These are phyloP conservation scores for Apogon hyalosoma DNA, from an alignment of 2,797 vertebrate species.

Conservation along the genomic window DNA sequence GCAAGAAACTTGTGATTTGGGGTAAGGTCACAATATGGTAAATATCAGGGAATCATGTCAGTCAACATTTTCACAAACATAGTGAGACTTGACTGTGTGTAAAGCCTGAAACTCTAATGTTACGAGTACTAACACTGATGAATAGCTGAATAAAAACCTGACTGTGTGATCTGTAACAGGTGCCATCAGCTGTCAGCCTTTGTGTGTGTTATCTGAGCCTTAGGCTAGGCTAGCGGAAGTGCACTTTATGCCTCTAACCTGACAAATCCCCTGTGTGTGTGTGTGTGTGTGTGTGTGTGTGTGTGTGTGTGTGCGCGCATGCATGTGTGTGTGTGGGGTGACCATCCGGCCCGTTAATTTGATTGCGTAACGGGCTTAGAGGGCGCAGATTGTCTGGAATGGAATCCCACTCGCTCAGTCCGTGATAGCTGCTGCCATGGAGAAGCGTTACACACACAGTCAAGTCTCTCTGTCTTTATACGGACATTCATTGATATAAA, in stretches of 20 bases:
- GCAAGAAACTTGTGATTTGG: too few species aligned
- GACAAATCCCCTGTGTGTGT: slow-evolving; percentile 53
- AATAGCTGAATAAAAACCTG: neutral
- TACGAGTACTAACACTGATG: too few species aligned
- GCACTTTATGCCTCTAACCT: slow-evolving; percentile 60
- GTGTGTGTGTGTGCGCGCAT: slow-evolving; percentile 6
- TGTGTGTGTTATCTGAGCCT: slow-evolving; percentile 37
- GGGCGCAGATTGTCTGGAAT: slow-evolving; percentile 74
- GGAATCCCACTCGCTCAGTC: slow-evolving; percentile 63
- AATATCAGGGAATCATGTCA: too few species aligned
- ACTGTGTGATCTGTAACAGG: slow-evolving; percentile 23
- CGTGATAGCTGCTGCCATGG: slow-evolving; percentile 61
- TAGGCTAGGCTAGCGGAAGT: slow-evolving; percentile 46
- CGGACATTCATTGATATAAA: too few species aligned
- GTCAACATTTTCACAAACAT: too few species aligned
- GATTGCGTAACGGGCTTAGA: slow-evolving; percentile 76
- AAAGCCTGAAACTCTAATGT: too few species aligned
- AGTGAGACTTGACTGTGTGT: too few species aligned
- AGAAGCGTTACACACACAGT: slow-evolving; percentile 34
- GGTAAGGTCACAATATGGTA: too few species aligned
- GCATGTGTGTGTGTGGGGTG: slow-evolving; percentile 18
- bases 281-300: slow-evolving; percentile 16
- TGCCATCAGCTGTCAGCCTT: slow-evolving; percentile 6
- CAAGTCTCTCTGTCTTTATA: too few species aligned
- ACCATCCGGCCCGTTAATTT: slow-evolving; percentile 73